Base-by-base conservation (phyloP, 1,140 invertebrate species). In the Platyura marginata region DNA sequence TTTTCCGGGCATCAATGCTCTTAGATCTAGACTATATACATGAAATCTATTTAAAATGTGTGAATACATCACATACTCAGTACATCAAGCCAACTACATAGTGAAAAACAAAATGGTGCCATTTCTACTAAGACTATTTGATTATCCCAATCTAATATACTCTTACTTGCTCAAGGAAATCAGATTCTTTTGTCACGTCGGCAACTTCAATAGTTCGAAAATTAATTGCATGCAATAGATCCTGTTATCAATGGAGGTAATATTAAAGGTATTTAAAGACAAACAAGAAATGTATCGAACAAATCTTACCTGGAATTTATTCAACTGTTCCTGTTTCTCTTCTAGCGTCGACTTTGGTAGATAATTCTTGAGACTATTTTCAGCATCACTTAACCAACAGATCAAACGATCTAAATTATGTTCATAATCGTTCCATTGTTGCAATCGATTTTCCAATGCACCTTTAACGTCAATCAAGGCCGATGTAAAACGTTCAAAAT, bases 381-480 rank as follows among this genome's bases (percentile, higher is more conserved):
- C 92, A 21, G 86, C 80, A 47, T 92, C 88, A 44, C 72, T 75
- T 37, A 95, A 62, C 85, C 89, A 93, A 16, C 69, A 63, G 34
- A 88, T 70, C 21, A 95, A 64, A 33, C 77, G 70, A 48, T 92
- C 87, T 50, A 91, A 74, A 2, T 82, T 81, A 43, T 75, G 74
- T 54, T 95, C 90, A 55, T 92, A 95, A 44, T 89, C 82, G 36
- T 70, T 76, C 91, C 91, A 95, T 62, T 92, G 86, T 49, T 81
- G 74, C 29, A 95, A 70, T 44, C 81, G 75, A 48, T 87, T 80
- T 59, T 91, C 81, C 20, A 96, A 66, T 22, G 74, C 75, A 48
- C 78, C 76, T 51, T 75, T 74, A 0, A 82, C 76, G 54, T 90
- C 85, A 44, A 69, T 75, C 21, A 88, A 63, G 0, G 79, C 73